These are phyloP conservation scores for Lasioglossum oenotherae DNA, from an alignment of 2,888 invertebrate species.

Conservation along the genomic window DNA sequence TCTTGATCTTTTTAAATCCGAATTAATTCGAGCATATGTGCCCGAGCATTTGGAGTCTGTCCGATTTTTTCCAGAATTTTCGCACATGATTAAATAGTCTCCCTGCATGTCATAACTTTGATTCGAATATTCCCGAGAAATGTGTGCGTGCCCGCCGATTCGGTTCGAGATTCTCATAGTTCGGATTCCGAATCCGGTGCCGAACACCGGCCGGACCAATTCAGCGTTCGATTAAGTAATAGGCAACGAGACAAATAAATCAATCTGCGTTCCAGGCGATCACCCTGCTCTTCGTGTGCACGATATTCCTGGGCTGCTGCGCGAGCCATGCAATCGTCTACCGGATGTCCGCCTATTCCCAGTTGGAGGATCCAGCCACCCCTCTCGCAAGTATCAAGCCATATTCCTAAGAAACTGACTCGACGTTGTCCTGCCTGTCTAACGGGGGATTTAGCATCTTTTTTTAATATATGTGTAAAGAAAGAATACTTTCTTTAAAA, in stretches of 20 bases:
- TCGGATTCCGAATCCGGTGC: not conserved
- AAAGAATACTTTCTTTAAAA: too few species aligned
- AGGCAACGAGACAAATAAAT: constrained; percentile 26
- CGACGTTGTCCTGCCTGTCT: not conserved
- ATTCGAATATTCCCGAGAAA: not conserved
- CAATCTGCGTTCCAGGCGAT: constrained; percentile 54
- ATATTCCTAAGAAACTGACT: constrained; percentile 25
- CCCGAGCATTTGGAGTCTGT: too few species aligned
- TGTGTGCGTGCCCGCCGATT: not conserved
- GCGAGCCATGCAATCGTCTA: constrained; percentile 58
- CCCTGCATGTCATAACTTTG: not conserved
- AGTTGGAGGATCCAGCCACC: constrained; percentile 25
- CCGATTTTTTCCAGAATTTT: too few species aligned
- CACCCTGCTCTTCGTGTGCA: constrained; percentile 51
- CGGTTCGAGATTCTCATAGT: not conserved
- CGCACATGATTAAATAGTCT: not conserved
- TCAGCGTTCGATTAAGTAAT: constrained; percentile 3
- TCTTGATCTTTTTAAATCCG: too few species aligned
- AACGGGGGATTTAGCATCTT: too few species aligned
- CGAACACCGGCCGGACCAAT: not conserved
- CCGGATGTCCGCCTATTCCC: constrained; percentile 59
- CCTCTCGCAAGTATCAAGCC: constrained; percentile 52
- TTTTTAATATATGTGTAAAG: too few species aligned
- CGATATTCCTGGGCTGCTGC: constrained; percentile 56
- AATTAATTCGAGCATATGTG: too few species aligned